Evolutionary conservation across 2,888 invertebrate species (phyloP).

Genomic region (Parnassius orleans): DNA sequence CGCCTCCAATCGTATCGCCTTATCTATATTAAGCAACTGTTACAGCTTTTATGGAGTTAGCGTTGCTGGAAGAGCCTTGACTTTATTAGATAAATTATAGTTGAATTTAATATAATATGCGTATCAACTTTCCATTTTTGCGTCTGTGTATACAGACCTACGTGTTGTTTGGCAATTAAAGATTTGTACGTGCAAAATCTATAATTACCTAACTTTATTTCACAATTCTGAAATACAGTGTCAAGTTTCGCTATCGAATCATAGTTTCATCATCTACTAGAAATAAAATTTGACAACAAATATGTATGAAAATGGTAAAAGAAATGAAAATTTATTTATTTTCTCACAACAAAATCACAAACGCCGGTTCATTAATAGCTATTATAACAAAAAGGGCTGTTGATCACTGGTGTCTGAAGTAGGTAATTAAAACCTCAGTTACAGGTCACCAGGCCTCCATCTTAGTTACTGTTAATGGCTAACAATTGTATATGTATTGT

Average conservation of each 20-base stretch:
- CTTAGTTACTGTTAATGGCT: too few species aligned
- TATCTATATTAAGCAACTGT: slow-evolving; percentile 9
- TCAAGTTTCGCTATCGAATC: background rate
- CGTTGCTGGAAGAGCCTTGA: slow-evolving; percentile 28
- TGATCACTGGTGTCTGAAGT: too few species aligned
- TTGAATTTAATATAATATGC: slow-evolving; percentile 16
- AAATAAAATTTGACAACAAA: too few species aligned
- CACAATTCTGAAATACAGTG: background rate
- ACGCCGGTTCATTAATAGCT: too few species aligned
- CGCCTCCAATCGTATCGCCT: background rate
- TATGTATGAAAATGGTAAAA: too few species aligned
- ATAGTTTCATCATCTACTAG: too few species aligned
- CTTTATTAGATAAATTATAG: slow-evolving; percentile 24
- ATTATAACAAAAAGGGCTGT: too few species aligned
- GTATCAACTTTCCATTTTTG: slow-evolving; percentile 16
- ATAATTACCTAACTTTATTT: slow-evolving; percentile 4
- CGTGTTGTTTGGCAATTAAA: slow-evolving; percentile 11
- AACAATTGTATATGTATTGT: too few species aligned
- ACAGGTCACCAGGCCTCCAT: too few species aligned
- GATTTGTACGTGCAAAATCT: slow-evolving; percentile 1
- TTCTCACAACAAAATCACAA: too few species aligned
- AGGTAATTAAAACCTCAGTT: too few species aligned
- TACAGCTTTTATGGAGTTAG: background rate
- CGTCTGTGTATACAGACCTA: slow-evolving; percentile 1
- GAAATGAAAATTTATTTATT: too few species aligned